Percentiles rank a stretch among this genome's conserved stretches.
phyloP scores from a whole-genome alignment of 2,113 vertebrate genomes.

The Pseudorectes ferrugineus region DNA sequence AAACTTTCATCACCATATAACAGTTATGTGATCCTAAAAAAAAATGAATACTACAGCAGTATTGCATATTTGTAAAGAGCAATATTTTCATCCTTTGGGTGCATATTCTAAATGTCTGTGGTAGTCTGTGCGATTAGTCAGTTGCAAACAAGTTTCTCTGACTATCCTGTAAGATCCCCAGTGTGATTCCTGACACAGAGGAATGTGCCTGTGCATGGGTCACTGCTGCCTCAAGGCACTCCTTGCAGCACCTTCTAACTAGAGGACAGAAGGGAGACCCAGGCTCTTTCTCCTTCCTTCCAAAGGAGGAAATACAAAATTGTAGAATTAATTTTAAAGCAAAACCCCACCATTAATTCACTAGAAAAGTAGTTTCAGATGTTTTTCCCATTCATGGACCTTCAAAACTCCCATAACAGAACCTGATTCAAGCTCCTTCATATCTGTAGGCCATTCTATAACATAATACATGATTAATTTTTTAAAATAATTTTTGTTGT shows the following conservation, averaged over 20 bases:
- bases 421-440: not conserved
- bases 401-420: not conserved
- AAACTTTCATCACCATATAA: not conserved
- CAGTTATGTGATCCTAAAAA: not conserved
- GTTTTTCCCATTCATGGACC: not conserved
- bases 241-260: not conserved
- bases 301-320: not conserved
- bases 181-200: not conserved
- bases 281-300: not conserved
- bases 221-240: not conserved
- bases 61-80: not conserved
- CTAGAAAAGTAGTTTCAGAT: not conserved
- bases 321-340: not conserved
- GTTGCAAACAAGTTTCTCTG: not conserved
- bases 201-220: not conserved
- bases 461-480: not conserved
- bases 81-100: not conserved
- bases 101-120: not conserved
- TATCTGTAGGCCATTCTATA: not conserved
- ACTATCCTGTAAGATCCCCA: not conserved
- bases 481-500: not conserved
- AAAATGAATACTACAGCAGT: not conserved
- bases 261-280: not conserved
- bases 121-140: not conserved
- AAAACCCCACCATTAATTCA: not conserved